These are phyloP conservation scores for Arge pagana DNA, from an alignment of 2,888 invertebrate genomes.

Conservation along the genomic window DNA sequence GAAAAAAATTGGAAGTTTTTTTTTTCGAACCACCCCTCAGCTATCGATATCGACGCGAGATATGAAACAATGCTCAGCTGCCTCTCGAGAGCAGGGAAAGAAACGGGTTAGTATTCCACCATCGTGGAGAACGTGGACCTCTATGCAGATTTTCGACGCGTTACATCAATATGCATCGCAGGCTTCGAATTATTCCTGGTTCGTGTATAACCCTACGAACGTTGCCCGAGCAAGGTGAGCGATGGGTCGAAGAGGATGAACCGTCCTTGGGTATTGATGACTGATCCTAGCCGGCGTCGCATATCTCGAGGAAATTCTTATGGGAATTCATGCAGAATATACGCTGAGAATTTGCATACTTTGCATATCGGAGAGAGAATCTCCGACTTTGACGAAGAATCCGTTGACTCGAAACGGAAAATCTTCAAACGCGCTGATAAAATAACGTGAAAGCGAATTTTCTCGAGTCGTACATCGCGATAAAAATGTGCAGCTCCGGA, in stretches of 20 bases:
- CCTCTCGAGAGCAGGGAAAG: constrained; percentile 8
- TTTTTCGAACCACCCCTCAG: no score
- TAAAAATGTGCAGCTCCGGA: no score
- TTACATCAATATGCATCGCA: constrained; percentile 42
- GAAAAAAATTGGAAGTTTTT: no score
- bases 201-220: constrained; percentile 1
- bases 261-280: constrained; percentile 18
- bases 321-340: constrained; percentile 22
- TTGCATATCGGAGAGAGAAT: constrained; percentile 17
- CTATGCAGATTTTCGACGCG: constrained; percentile 38
- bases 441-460: no score
- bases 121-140: constrained; percentile 24
- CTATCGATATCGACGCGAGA: no score
- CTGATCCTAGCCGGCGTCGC: constrained; percentile 17
- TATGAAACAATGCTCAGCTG: no score
- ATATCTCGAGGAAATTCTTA: constrained; percentile 21
- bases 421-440: no score
- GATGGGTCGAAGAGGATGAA: constrained; percentile 12
- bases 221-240: constrained; percentile 1
- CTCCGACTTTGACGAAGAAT: constrained; percentile 9
- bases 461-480: no score
- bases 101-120: constrained; percentile 33
- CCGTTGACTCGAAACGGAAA: constrained; percentile 7
- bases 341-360: constrained; percentile 2
- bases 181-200: constrained; percentile 40